Conservation (phyloP, 2,797 vertebrate species). For the Leptodactylus fallax region DNA sequence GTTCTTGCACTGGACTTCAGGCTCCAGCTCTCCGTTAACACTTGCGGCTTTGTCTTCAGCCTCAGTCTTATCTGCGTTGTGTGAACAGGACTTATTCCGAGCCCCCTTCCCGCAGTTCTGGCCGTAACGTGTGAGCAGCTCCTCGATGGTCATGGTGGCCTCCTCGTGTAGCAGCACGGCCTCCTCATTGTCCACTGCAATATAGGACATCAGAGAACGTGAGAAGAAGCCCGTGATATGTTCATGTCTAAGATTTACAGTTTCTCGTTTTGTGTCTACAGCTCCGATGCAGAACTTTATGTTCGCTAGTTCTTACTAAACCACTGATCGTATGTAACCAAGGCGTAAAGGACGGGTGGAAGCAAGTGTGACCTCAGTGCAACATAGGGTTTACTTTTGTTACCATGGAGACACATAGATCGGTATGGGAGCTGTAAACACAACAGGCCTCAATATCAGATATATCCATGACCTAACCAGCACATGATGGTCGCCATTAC, state of each 20-base stretch:
- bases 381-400: neutral
- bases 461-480: too few relatives aligned
- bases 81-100: constrained; percentile 74
- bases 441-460: too few relatives aligned
- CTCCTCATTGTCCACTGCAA: constrained; percentile 95
- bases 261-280: neutral
- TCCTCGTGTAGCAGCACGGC: constrained; percentile 95
- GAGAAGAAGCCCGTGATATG: neutral
- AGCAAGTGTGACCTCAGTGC: neutral
- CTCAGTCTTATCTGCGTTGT: constrained; percentile 72
- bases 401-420: constrained; percentile 29
- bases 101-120: constrained; percentile 89
- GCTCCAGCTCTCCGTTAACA: constrained; percentile 84
- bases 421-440: neutral
- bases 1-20: constrained; percentile 79
- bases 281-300: neutral
- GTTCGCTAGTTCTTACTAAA: too few relatives aligned
- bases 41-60: constrained; percentile 76
- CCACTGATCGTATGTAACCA: too few relatives aligned
- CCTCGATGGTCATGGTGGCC: constrained; percentile 98
- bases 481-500: too few relatives aligned
- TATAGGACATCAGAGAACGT: constrained; percentile 40
- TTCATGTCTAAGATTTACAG: neutral
- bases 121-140: constrained; percentile 93
- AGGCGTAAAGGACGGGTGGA: too few relatives aligned